Conservation (phyloP, 2,888 invertebrate species). For the Plemyria rubiginata region DNA sequence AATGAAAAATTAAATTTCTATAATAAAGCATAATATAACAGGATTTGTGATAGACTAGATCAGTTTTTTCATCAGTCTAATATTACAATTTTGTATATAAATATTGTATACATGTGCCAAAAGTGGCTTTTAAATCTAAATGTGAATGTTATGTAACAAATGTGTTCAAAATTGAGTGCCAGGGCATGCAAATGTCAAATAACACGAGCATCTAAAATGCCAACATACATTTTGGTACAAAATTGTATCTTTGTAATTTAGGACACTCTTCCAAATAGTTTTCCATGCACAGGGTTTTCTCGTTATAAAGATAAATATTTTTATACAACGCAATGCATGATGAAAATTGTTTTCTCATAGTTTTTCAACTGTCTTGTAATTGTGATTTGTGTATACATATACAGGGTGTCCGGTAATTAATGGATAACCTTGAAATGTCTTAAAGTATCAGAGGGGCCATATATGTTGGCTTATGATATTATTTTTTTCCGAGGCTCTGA, state of each 20-base stretch:
- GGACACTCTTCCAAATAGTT: slow-evolving; percentile 22
- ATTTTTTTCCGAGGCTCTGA: too few relatives aligned
- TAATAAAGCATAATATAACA: slow-evolving; percentile 14
- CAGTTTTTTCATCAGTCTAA: slow-evolving; percentile 22
- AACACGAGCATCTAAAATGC: slow-evolving; percentile 31
- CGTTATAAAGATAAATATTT: slow-evolving; percentile 30
- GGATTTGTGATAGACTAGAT: slow-evolving; percentile 29
- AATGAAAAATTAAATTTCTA: slow-evolving; percentile 5
- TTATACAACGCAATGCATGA: slow-evolving; percentile 20
- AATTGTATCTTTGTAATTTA: slow-evolving; percentile 31
- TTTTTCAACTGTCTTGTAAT: slow-evolving; percentile 41
- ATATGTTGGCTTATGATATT: too few relatives aligned
- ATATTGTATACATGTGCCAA: slow-evolving; percentile 63
- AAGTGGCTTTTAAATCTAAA: slow-evolving; percentile 63
- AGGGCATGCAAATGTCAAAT: slow-evolving; percentile 52
- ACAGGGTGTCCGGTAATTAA: too few relatives aligned
- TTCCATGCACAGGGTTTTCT: slow-evolving; percentile 51
- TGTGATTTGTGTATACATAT: slow-evolving; percentile 45
- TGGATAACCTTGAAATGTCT: too few relatives aligned
- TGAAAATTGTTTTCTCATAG: slow-evolving; percentile 33
- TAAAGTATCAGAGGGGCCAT: too few relatives aligned
- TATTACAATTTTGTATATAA: slow-evolving; percentile 30
- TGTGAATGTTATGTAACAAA: slow-evolving; percentile 46
- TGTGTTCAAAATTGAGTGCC: slow-evolving; percentile 71
- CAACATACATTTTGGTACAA: not conserved